Conservation (phyloP, 2,888 invertebrate genomes). For the Caradrina kadenii region DNA sequence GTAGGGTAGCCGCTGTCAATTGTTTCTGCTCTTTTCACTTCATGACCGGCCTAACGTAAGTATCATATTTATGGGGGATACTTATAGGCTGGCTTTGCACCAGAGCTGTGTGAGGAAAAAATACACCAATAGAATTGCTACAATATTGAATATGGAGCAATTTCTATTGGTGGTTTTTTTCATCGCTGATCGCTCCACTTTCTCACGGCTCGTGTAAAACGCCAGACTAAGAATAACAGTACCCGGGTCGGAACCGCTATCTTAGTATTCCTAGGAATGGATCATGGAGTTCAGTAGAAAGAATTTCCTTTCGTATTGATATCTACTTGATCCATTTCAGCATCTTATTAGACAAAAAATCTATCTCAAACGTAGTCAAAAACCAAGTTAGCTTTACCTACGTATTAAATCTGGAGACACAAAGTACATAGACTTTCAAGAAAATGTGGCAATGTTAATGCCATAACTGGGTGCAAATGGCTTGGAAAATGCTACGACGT, state of each 20-base stretch:
- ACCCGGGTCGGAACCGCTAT: neutral
- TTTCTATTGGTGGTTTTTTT: neutral
- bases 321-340: neutral
- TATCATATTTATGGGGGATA: constrained; percentile 37
- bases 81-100: neutral
- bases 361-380: neutral
- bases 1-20: constrained; percentile 42
- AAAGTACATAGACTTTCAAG: constrained; percentile 38
- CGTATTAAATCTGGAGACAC: constrained; percentile 30
- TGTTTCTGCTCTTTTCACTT: constrained; percentile 32
- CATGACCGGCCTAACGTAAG: constrained; percentile 30
- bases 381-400: neutral
- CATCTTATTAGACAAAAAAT: neutral
- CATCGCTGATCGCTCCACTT: neutral
- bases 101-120: neutral
- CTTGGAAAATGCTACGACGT: constrained; percentile 52
- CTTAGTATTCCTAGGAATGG: neutral
- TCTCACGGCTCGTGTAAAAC: neutral
- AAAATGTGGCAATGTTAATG: constrained; percentile 40
- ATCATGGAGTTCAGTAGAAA: neutral
- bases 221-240: neutral
- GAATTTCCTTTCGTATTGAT: too few relatives aligned
- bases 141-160: neutral
- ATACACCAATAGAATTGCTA: neutral
- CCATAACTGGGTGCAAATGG: constrained; percentile 57